Percentiles rank a stretch among this genome's conserved stretches.
phyloP scores from a whole-genome alignment of 1,140 invertebrate genomes.

The Lamellibrachia luymesi region DNA sequence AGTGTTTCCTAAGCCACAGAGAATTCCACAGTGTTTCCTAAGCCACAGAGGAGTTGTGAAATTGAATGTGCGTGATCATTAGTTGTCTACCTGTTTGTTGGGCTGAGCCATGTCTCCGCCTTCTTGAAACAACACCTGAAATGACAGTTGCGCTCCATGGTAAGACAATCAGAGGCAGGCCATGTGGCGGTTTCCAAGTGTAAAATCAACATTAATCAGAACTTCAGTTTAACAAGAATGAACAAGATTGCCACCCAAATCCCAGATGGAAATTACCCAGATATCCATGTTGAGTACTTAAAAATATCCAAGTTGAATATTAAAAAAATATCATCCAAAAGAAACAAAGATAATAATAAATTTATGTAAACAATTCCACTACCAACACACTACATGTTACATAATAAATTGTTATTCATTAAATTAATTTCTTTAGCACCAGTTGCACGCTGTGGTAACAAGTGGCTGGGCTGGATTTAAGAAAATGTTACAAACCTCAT shows the following conservation, averaged over 20 bases:
- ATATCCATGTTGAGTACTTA: too few relatives aligned
- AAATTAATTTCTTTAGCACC: background rate
- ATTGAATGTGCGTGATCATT: background rate
- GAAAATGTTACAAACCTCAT: constrained; percentile 4
- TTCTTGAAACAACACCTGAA: background rate
- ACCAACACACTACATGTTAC: background rate
- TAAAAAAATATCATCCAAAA: too few relatives aligned
- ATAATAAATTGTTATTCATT: background rate
- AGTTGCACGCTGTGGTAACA: background rate
- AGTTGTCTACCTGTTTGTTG: background rate
- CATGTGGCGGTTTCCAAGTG: background rate
- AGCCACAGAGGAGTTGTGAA: too few relatives aligned
- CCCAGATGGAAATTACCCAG: too few relatives aligned
- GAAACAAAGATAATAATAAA: background rate
- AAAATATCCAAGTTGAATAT: too few relatives aligned
- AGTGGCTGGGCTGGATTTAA: too few relatives aligned
- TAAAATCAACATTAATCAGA: background rate
- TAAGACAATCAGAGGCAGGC: background rate
- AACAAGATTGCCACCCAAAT: too few relatives aligned
- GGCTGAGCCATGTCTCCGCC: background rate
- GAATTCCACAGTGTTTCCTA: too few relatives aligned
- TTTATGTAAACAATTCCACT: background rate
- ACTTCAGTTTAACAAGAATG: too few relatives aligned
- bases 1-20: too few relatives aligned
- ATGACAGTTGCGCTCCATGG: background rate